Percentiles rank a stretch among this genome's conserved stretches.
Conservation (phyloP, 2,113 vertebrate genomes). For the Solenodon paradoxus region DNA sequence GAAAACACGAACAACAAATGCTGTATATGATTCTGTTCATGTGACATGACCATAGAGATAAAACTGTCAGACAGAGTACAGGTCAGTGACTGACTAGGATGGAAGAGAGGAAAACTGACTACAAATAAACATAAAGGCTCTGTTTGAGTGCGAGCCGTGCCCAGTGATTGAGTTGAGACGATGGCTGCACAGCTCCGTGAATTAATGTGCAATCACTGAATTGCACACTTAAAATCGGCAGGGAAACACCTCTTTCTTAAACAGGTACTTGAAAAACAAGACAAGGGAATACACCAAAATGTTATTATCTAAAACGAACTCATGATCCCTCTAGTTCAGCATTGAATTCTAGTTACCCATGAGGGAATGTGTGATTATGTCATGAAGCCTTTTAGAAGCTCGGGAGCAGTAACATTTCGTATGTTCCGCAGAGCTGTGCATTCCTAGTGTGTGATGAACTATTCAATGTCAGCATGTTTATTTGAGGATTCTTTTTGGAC, state of each 20-base stretch:
- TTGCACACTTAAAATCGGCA: background rate
- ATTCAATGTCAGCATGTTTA: background rate
- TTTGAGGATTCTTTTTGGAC: background rate
- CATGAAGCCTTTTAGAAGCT: background rate
- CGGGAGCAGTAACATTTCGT: background rate
- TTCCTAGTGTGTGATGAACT: background rate
- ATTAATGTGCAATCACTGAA: background rate
- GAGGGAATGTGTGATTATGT: background rate
- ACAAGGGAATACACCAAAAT: background rate
- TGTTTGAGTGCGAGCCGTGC: background rate
- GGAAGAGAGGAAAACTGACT: background rate
- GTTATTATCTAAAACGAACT: background rate
- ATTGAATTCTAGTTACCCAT: background rate
- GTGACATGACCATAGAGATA: background rate
- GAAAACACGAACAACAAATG: background rate
- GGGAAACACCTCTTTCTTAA: background rate
- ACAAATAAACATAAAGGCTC: background rate
- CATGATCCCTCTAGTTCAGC: background rate
- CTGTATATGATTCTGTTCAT: background rate
- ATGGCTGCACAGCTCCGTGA: background rate
- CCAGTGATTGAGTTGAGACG: background rate
- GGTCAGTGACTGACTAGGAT: background rate
- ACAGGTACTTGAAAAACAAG: background rate
- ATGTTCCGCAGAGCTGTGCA: fast-evolving
- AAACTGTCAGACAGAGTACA: background rate